A percentile compares a stretch with the other conserved stretches of the same genome.
Evolutionary conservation across 2,113 vertebrate genomes (phyloP).

Genomic region (Caranx ignobilis): DNA sequence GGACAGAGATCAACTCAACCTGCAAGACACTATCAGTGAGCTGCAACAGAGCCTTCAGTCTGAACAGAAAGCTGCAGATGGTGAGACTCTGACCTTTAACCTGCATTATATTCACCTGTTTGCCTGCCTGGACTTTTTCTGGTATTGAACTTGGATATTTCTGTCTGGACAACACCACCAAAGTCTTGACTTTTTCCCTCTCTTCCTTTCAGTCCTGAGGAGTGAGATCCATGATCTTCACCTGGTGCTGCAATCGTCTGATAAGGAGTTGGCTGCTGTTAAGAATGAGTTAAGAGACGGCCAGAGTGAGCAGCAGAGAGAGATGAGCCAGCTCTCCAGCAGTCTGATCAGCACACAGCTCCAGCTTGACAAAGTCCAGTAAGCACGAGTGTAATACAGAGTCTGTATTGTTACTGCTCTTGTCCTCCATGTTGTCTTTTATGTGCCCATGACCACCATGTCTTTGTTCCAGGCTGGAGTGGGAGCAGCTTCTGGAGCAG

Average conservation of each 20-base stretch:
- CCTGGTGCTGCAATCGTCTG: conserved; percentile 93
- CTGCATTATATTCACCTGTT: not conserved
- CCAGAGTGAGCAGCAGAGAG: conserved; percentile 86
- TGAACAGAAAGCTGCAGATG: conserved; percentile 80
- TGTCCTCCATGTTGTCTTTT: not conserved
- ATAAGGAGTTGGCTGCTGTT: conserved; percentile 88
- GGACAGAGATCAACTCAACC: conserved; percentile 82
- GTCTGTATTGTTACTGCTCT: not conserved
- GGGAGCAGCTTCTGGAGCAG: conserved; percentile 91
- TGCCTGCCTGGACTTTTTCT: too few relatives aligned
- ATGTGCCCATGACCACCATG: not conserved
- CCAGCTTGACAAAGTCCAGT: conserved; percentile 93
- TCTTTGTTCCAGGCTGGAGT: conserved; percentile 86
- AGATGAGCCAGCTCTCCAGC: conserved; percentile 86
- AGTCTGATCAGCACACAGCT: conserved; percentile 90
- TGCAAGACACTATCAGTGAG: conserved; percentile 79
- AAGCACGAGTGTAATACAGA: conserved; percentile 26
- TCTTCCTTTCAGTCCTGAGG: conserved; percentile 84
- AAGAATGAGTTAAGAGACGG: conserved; percentile 84
- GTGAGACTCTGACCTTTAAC: conserved; percentile 70
- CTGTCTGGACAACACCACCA: not conserved
- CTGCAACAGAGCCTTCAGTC: conserved; percentile 86
- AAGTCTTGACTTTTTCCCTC: not conserved
- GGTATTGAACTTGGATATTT: not conserved
- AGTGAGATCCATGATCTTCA: conserved; percentile 93